A percentile compares a stretch with the other conserved stretches of the same genome.
phyloP scores from a whole-genome alignment of 2,888 invertebrate species.

The Ischnura elegans region DNA sequence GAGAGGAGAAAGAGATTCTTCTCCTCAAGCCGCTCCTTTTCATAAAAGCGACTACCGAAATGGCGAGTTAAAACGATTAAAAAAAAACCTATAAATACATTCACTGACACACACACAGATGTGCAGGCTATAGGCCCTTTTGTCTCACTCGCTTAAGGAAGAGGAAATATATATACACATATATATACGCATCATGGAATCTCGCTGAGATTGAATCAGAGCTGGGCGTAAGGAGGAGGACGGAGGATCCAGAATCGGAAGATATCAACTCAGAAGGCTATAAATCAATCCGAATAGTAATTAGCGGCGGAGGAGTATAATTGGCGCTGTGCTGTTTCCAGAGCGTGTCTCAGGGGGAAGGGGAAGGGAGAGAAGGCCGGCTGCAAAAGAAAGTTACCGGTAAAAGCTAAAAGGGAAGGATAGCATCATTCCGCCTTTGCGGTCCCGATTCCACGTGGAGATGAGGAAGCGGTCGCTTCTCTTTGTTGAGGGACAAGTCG shows the following conservation, averaged over 20 bases:
- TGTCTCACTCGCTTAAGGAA: neutral
- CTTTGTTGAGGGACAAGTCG: neutral
- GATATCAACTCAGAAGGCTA: conserved; percentile 32
- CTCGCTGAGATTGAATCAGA: neutral
- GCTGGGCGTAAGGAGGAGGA: neutral
- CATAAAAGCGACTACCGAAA: neutral
- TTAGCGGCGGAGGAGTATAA: conserved; percentile 43
- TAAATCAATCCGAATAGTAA: conserved; percentile 47
- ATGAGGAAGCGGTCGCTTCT: neutral
- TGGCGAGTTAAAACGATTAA: neutral
- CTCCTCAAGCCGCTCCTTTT: neutral
- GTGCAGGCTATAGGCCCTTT: neutral
- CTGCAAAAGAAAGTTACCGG: no score
- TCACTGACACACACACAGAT: no score
- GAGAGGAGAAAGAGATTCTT: conserved; percentile 5
- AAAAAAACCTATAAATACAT: neutral
- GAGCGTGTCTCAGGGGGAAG: neutral
- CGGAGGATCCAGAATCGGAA: neutral
- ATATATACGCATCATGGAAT: neutral
- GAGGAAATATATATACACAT: neutral
- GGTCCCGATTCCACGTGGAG: neutral
- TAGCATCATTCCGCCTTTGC: neutral
- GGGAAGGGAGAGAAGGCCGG: neutral
- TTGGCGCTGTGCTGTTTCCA: conserved; percentile 45
- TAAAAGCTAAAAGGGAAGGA: no score